Evolutionary conservation across 2,888 invertebrate species (phyloP).

Genomic region (Lathronympha strigana): DNA sequence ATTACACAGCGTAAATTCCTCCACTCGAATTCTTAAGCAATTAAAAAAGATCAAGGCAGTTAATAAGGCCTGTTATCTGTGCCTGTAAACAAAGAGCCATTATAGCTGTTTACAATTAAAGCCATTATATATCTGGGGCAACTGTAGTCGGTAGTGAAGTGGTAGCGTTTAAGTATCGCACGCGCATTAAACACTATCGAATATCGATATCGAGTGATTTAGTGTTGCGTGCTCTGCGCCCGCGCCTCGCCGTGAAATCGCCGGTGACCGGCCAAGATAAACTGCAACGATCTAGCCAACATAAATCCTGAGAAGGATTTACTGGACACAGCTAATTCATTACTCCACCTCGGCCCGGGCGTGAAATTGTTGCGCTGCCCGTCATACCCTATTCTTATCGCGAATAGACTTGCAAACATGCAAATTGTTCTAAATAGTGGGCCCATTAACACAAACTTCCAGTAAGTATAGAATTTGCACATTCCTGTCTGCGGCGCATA

Average conservation of each 20-base stretch:
- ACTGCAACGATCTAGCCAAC: constrained; percentile 50
- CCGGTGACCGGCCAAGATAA: constrained; percentile 54
- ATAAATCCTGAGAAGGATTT: constrained; percentile 48
- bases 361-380: constrained; percentile 39
- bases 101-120: constrained; percentile 41
- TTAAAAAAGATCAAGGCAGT: constrained; percentile 38
- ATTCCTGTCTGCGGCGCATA: constrained; percentile 22
- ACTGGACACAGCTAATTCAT: constrained; percentile 43
- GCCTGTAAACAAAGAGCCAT: constrained; percentile 39
- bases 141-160: constrained; percentile 32
- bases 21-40: constrained; percentile 21
- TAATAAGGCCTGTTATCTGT: constrained; percentile 33
- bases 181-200: constrained; percentile 55
- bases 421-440: constrained; percentile 36
- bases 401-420: constrained; percentile 21
- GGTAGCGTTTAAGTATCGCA: constrained; percentile 51
- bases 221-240: constrained; percentile 53
- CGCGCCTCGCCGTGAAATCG: constrained; percentile 52
- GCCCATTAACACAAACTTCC: constrained; percentile 24
- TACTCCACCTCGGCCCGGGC: constrained; percentile 29
- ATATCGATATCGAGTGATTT: constrained; percentile 61
- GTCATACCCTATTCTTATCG: constrained; percentile 40
- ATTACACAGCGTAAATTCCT: constrained; percentile 42
- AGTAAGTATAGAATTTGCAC: constrained; percentile 21
- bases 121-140: constrained; percentile 40